These are phyloP conservation scores for Aspiorhynchus laticeps DNA, from an alignment of 2,113 vertebrate genomes.

Conservation along the genomic window DNA sequence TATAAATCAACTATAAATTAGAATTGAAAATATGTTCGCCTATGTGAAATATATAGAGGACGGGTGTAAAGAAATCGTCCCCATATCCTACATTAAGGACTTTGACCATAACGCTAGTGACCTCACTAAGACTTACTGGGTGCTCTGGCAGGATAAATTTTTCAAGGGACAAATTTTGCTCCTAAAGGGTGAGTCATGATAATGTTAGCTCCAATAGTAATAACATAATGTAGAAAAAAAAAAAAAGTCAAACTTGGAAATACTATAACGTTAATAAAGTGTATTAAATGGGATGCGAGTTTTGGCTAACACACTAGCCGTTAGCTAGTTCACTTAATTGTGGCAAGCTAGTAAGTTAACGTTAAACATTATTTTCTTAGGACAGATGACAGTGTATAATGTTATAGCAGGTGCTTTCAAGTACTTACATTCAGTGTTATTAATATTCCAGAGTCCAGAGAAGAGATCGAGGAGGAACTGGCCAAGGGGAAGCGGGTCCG, in stretches of 20 bases:
- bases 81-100: neutral
- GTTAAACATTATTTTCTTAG: too few relatives aligned
- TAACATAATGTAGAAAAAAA: neutral
- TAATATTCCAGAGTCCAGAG: neutral
- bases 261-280: neutral
- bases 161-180: constrained; percentile 10
- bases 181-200: neutral
- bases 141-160: neutral
- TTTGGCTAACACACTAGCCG: too few relatives aligned
- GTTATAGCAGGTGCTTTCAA: neutral
- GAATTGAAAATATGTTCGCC: neutral
- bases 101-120: neutral
- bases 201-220: neutral
- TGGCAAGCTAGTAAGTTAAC: too few relatives aligned
- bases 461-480: neutral
- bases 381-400: neutral
- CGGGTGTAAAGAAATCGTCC: constrained; percentile 14
- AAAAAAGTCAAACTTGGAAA: neutral
- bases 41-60: constrained; percentile 7
- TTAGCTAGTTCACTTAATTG: too few relatives aligned
- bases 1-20: neutral
- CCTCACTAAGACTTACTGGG: neutral
- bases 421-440: neutral
- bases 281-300: too few relatives aligned
- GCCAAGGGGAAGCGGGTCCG: neutral